A percentile compares a stretch with the other conserved stretches of the same genome.
Conservation (phyloP, 2,797 vertebrate genomes). For the Octomys mimax region DNA sequence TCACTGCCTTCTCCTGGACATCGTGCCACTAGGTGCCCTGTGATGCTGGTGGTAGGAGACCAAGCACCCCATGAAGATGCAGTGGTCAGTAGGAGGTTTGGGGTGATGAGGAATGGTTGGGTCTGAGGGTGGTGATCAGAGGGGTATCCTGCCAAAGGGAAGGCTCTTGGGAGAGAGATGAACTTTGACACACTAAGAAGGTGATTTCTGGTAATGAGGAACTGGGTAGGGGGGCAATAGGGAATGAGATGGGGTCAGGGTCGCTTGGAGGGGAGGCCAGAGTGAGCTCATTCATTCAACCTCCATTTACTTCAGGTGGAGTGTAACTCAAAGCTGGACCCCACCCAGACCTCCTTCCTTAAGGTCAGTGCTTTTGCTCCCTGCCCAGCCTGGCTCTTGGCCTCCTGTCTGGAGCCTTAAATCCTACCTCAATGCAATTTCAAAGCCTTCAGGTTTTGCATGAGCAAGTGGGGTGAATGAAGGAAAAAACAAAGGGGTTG, state of each 20-base stretch:
- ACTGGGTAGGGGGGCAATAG: neutral
- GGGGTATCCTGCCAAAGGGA: slow-evolving; percentile 8
- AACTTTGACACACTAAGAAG: slow-evolving; percentile 17
- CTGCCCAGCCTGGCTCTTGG: neutral
- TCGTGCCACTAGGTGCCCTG: slow-evolving; percentile 91
- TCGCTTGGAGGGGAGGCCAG: neutral
- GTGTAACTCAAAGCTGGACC: slow-evolving; percentile 96
- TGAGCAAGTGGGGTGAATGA: neutral
- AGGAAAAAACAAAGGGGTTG: neutral
- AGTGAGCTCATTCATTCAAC: slow-evolving; percentile 68
- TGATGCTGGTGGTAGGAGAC: slow-evolving; percentile 96
- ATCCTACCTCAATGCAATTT: slow-evolving; percentile 25
- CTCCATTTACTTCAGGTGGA: slow-evolving; percentile 92
- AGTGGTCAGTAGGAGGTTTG: slow-evolving; percentile 89
- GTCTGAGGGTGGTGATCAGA: neutral
- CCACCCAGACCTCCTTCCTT: slow-evolving; percentile 96
- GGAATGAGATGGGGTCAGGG: neutral
- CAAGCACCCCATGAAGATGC: slow-evolving; percentile 95
- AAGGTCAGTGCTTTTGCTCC: slow-evolving; percentile 89
- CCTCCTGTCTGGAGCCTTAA: neutral
- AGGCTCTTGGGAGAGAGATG: slow-evolving; percentile 19
- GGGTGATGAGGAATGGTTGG: neutral
- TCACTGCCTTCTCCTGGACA: slow-evolving; percentile 4
- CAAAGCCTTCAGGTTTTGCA: slow-evolving; percentile 17
- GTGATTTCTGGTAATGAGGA: slow-evolving; percentile 34